Base-by-base conservation (phyloP, 2,113 vertebrate genomes). In the Stomatorhinus ivindoensis region DNA sequence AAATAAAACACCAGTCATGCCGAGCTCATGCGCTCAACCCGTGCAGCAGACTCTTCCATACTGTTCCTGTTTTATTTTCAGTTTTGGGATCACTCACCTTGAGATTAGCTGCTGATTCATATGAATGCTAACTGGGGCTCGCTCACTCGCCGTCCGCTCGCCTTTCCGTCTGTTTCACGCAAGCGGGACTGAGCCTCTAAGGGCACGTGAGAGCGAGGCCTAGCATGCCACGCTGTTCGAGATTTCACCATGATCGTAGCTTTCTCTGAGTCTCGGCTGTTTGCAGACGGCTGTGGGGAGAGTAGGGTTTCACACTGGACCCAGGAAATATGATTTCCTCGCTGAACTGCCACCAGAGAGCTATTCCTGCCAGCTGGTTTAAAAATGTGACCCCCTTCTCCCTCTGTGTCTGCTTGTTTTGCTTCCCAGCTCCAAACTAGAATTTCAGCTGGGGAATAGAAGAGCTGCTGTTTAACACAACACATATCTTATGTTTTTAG, bases 171-270 rank as follows among this genome's bases (percentile, higher is more conserved):
- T 31, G 11, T n/a, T 27, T 44, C 11, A 6, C n/a, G 48, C 53
- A 50, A 53, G 46, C n/a, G 0, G 47, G 7, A 46, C 19, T 51
- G 46, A 31, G 15, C 27, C 55, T 42, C 73, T 82, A 55, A 55
- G 73, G 48, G 50, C 50, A 24, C 69, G 31, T 89, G 80, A 89
- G 76, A 89, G 55, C 15, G 24, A 21, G 76, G 51, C 88, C 76
- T 89, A 61, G 27, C 4, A 35, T 87, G 50, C 48, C 47, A 21
- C 6, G 50, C 24, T 8, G 85, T 10, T 3, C 15, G 11, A 31
- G 31, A 88, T 39, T 47, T 53, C 35, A 21, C 69, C 48, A 69
- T 2, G 11, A 31, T 31, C 21, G 21, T 84, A 84, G 24, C 88
- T 42, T 85, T 46, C 27, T 65, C 76, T 61, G 51, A 89, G 13